Percentiles rank a stretch among this genome's conserved stretches.
Evolutionary conservation across 2,113 vertebrate genomes (phyloP).

Genomic region (Sterna hirundo): DNA sequence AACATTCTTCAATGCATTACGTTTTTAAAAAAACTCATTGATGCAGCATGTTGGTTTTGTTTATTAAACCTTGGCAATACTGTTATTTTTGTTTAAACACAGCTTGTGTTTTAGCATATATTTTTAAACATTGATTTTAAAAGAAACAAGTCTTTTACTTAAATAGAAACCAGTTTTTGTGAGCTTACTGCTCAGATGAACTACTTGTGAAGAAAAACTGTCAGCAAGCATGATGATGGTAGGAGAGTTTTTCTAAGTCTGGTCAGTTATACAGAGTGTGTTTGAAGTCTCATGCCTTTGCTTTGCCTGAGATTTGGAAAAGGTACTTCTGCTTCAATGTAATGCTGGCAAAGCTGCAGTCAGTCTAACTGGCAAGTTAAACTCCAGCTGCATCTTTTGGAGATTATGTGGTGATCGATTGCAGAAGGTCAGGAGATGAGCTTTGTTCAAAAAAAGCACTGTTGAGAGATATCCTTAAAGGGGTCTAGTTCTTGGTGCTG

Average conservation of each 20-base stretch:
- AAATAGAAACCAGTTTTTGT: not conserved
- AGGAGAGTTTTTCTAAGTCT: not conserved
- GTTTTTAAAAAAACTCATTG: not conserved
- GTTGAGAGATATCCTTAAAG: not conserved
- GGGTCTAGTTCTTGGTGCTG: not conserved
- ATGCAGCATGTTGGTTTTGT: not conserved
- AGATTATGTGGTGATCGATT: not conserved
- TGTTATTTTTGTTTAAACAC: not conserved
- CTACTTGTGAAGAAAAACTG: not conserved
- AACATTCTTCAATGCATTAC: not conserved
- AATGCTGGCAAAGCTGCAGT: not conserved
- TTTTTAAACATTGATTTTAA: not conserved
- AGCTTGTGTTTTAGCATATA: not conserved
- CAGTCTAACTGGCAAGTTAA: not conserved
- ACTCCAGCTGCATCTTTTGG: not conserved
- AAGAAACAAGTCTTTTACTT: not conserved
- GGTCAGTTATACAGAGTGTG: not conserved
- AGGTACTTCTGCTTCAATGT: not conserved
- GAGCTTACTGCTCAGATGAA: not conserved
- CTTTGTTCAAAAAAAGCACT: not conserved
- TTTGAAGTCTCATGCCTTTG: not conserved
- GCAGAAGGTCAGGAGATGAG: not conserved
- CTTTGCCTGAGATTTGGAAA: not conserved
- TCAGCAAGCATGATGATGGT: accelerated
- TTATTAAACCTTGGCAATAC: not conserved